Base-by-base conservation (phyloP, 2,888 invertebrate genomes). In the Lithodes maja region DNA sequence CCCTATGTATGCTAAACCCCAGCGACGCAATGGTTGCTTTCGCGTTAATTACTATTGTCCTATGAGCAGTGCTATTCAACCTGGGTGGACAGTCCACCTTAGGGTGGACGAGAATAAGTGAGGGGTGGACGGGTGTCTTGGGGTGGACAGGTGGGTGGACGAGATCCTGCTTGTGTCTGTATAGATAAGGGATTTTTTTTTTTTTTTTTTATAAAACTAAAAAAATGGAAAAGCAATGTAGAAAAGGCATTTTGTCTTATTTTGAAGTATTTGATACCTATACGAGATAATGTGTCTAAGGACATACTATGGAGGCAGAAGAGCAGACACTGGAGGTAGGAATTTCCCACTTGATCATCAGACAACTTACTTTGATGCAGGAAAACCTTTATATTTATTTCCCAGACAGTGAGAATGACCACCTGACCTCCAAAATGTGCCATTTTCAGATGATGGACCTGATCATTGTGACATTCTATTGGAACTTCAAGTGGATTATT, bases 211-310 rank as follows among this genome's bases (percentile, higher is more conserved):
- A 33, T 77, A 50, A 77, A 77, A 50, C 49, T 77, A 50, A 77
- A 77, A 77, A 77, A 50, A 77, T 77, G 77, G 77, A 77, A 15
- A 77, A 49, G 9, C 77, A 77, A 77, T 77, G 52, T 50, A 49
- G 77, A 82, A 82, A 49, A 61, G 81, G 33, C 7, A 7, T 61
- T n/a, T 49, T 69, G 5, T 81, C 54, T n/a, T 74, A 86, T 74
- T 86, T 86, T 69, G n/a, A 61, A 69, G 15, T 54, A 50, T 86
- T 50, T 71, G 74, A 81, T 52, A 49, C 15, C 3, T 74, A 55
- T 69, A 80, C 81, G 53, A 54, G 54, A 86, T 69, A 86, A 74
- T 81, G 86, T 86, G 81, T 50, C 86, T 86, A 80, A 69, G 17
- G 80, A 80, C 71, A 52, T 80, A 53, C 2, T 69, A 69, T 86